A percentile compares a stretch with the other conserved stretches of the same genome.
These are phyloP conservation scores for Holothuria leucospilota DNA, from an alignment of 53 echinoderm and acorn worm species.

Conservation along the genomic window DNA sequence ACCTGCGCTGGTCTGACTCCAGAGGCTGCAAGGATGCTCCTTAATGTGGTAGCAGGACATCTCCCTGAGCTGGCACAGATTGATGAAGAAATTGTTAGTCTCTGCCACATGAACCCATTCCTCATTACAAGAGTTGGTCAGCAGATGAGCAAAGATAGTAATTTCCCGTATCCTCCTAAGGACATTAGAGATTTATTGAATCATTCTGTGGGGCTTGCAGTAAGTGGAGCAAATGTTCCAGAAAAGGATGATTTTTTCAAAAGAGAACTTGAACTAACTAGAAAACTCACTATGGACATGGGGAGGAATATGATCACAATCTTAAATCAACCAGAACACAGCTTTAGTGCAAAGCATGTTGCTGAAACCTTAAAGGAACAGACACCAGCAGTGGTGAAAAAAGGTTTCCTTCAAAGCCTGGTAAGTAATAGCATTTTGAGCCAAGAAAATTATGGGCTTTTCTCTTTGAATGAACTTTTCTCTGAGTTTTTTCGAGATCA, in stretches of 20 bases:
- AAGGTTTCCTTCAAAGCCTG: not conserved
- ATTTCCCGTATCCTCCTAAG: not conserved
- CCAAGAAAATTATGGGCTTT: constrained; percentile 7
- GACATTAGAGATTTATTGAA: constrained; percentile 9
- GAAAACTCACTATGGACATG: not conserved
- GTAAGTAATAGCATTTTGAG: constrained; percentile 1
- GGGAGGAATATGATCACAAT: not conserved
- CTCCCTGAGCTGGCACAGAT: not conserved
- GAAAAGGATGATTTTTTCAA: constrained; percentile 3
- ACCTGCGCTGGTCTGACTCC: not conserved
- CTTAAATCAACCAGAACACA: not conserved
- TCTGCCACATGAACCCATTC: constrained; percentile 22
- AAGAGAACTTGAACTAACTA: not conserved
- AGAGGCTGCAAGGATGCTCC: constrained; percentile 1
- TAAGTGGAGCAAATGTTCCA: constrained; percentile 14
- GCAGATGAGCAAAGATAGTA: not conserved
- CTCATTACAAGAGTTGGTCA: constrained; percentile 5
- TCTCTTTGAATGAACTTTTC: constrained; percentile 17
- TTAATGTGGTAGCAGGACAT: constrained; percentile 4
- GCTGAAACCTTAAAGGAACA: not conserved
- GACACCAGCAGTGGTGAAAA: not conserved
- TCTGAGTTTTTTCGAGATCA: not conserved
- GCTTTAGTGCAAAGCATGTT: not conserved
- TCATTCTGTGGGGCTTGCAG: constrained; percentile 1
- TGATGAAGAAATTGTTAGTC: not conserved